Conservation (phyloP, 2,888 invertebrate species). For the Lepidocyrtoides sp. region DNA sequence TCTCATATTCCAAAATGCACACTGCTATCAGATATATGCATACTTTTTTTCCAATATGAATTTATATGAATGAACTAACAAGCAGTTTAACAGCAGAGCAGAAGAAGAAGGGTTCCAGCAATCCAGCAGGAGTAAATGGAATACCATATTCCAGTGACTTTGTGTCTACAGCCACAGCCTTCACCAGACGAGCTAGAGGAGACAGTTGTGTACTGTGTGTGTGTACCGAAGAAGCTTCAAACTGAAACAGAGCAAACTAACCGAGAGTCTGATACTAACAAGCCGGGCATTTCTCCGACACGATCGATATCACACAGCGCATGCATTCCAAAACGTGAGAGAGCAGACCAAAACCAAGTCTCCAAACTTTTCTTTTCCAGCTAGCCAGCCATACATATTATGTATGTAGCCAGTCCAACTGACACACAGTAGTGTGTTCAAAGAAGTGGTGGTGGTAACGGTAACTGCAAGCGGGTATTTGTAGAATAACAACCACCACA, state of each 20-base stretch:
- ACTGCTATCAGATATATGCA: too few species aligned
- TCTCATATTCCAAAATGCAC: too few species aligned
- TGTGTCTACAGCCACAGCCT: slow-evolving; percentile 58
- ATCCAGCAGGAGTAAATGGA: not conserved
- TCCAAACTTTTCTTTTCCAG: slow-evolving; percentile 24
- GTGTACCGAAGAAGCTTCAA: slow-evolving; percentile 60
- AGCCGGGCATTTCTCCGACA: slow-evolving; percentile 74
- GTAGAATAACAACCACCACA: not conserved
- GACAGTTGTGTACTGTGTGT: slow-evolving; percentile 32
- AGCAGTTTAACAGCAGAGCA: not conserved
- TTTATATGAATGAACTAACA: slow-evolving; percentile 58
- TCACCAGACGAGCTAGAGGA: slow-evolving; percentile 13
- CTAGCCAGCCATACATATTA: too few species aligned
- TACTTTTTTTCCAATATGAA: too few species aligned
- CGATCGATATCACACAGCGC: slow-evolving; percentile 78
- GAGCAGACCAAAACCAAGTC: not conserved
- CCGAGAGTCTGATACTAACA: slow-evolving; percentile 68
- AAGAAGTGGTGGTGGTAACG: too few species aligned
- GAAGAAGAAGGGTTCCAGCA: slow-evolving; percentile 40
- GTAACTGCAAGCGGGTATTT: not conserved
- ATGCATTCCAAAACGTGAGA: slow-evolving; percentile 67
- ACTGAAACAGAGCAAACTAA: slow-evolving; percentile 68
- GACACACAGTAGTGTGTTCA: too few species aligned
- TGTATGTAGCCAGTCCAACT: too few species aligned
- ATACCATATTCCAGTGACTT: not conserved